Percentiles rank a stretch among this genome's conserved stretches.
Evolutionary conservation across 2,797 vertebrate genomes (phyloP).

Genomic region (Rousettus madagascariensis): DNA sequence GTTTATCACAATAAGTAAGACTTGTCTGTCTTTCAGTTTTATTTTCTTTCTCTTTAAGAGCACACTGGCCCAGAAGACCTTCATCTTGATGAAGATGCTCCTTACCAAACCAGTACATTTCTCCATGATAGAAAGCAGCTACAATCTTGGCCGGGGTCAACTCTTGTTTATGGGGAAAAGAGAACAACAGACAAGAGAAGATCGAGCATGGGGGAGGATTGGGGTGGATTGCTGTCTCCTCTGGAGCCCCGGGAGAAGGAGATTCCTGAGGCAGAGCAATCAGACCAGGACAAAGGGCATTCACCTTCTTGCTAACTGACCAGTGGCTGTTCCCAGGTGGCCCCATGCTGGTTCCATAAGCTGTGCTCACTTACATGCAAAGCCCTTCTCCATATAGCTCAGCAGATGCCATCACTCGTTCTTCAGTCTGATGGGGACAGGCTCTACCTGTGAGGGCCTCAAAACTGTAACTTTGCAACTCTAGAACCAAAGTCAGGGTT

Average conservation of each 20-base stretch:
- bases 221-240: not conserved
- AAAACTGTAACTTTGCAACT: not conserved
- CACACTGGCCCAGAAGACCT: not conserved
- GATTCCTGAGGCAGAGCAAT: slow-evolving; percentile 22
- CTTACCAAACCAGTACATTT: not conserved
- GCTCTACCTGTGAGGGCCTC: not conserved
- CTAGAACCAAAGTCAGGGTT: not conserved
- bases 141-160: not conserved
- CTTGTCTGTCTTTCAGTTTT: not conserved
- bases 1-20: not conserved
- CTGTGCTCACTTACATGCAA: not conserved
- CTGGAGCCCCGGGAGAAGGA: not conserved
- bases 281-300: not conserved
- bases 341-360: not conserved
- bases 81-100: not conserved
- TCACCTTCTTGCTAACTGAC: not conserved
- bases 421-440: not conserved
- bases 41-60: slow-evolving; percentile 24
- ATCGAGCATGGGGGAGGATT: not conserved
- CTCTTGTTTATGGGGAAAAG: not conserved
- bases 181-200: not conserved
- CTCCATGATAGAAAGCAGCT: not conserved
- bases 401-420: not conserved
- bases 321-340: slow-evolving; percentile 48
- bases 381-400: not conserved